Evolutionary conservation across 2,888 invertebrate genomes (phyloP).

Genomic region (Liopterus haemorrhoidalis): DNA sequence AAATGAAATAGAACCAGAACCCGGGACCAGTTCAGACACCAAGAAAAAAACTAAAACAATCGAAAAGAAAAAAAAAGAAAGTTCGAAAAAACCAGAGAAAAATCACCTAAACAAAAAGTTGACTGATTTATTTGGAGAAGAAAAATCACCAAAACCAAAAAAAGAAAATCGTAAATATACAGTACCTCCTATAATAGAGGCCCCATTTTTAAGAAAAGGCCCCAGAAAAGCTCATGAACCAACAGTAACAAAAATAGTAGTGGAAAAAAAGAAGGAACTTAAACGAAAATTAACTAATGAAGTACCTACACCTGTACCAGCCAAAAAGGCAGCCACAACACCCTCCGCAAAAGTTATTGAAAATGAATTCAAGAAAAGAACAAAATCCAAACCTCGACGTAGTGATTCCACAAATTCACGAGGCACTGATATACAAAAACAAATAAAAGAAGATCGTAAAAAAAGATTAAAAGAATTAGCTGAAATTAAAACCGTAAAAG

Average conservation of each 20-base stretch:
- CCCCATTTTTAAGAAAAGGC: slow-evolving; percentile 30
- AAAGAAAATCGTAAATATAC: too few species aligned
- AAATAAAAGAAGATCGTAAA: slow-evolving; percentile 45
- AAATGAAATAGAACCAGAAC: slow-evolving; percentile 4
- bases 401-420: slow-evolving; percentile 22
- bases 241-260: slow-evolving; percentile 12
- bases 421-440: slow-evolving; percentile 34
- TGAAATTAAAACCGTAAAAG: slow-evolving; percentile 34
- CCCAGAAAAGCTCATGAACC: slow-evolving; percentile 19
- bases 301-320: slow-evolving; percentile 1
- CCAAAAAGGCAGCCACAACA: slow-evolving; percentile 1
- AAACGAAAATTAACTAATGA: slow-evolving; percentile 12
- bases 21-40: slow-evolving; percentile 2
- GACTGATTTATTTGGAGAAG: neutral
- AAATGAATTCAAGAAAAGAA: slow-evolving; percentile 15
- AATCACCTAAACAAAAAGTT: neutral
- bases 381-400: slow-evolving; percentile 8
- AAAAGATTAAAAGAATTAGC: slow-evolving; percentile 51
- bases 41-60: neutral
- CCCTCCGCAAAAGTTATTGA: slow-evolving; percentile 11
- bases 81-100: slow-evolving; percentile 27
- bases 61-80: slow-evolving; percentile 12
- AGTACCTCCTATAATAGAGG: slow-evolving; percentile 34
- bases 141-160: slow-evolving; percentile 11
- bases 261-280: slow-evolving; percentile 13